A percentile compares a stretch with the other conserved stretches of the same genome.
These are phyloP conservation scores for Manis crassicaudata DNA, from an alignment of 2,797 vertebrate genomes.

Conservation along the genomic window DNA sequence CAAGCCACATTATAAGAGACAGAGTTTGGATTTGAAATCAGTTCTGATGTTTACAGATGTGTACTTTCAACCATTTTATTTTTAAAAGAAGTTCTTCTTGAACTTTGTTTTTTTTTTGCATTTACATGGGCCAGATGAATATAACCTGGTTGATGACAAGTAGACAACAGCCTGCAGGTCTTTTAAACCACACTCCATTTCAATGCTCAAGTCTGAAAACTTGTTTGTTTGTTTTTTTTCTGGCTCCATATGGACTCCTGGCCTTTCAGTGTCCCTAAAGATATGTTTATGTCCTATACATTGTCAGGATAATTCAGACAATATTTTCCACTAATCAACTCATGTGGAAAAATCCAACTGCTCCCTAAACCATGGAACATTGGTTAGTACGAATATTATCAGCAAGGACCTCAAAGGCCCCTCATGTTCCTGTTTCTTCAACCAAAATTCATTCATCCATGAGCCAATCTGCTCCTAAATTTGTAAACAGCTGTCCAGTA, in stretches of 20 bases:
- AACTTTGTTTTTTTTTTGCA: not conserved
- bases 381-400: constrained; percentile 37
- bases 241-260: constrained; percentile 19
- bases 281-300: not conserved
- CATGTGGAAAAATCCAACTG: constrained; percentile 40
- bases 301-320: constrained; percentile 64
- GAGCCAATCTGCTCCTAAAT: constrained; percentile 72
- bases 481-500: constrained; percentile 79
- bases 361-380: constrained; percentile 22
- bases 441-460: constrained; percentile 72
- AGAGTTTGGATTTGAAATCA: not conserved
- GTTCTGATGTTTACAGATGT: not conserved
- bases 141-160: not conserved
- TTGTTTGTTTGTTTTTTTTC: not conserved
- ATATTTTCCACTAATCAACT: constrained; percentile 61
- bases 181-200: constrained; percentile 22
- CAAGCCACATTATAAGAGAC: not conserved
- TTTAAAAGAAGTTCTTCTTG: not conserved
- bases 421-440: constrained; percentile 48
- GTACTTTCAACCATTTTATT: not conserved
- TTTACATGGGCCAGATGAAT: not conserved
- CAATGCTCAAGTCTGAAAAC: not conserved
- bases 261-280: constrained; percentile 19
- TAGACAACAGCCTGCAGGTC: not conserved
- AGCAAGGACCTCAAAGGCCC: constrained; percentile 54